Percentiles rank a stretch among this genome's conserved stretches.
These are phyloP conservation scores for Cherax quadricarinatus DNA, from an alignment of 1,140 invertebrate genomes.

Conservation along the genomic window DNA sequence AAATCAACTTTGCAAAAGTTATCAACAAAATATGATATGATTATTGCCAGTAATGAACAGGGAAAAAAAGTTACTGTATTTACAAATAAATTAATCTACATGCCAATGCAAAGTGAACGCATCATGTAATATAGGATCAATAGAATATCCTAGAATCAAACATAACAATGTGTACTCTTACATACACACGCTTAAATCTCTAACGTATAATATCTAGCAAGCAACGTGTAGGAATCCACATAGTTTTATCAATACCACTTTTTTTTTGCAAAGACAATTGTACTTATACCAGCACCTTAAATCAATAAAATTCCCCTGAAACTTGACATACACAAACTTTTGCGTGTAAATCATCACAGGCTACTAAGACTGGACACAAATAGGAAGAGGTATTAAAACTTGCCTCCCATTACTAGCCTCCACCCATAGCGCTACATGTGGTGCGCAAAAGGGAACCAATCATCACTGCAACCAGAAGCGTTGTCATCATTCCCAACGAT, in stretches of 20 bases:
- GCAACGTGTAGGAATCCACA: constrained; percentile 63
- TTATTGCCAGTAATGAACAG: constrained; percentile 56
- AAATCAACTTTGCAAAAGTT: constrained; percentile 26
- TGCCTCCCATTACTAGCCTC: constrained; percentile 23
- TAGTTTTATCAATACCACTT: constrained; percentile 64
- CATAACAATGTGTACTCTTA: constrained; percentile 57
- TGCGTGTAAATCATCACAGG: constrained; percentile 60
- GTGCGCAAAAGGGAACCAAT: not conserved
- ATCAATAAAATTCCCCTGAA: constrained; percentile 62
- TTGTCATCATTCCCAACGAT: not conserved
- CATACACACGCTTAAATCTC: constrained; percentile 66
- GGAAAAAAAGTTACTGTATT: constrained; percentile 48
- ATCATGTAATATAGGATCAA: constrained; percentile 43
- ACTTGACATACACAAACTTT: constrained; percentile 45
- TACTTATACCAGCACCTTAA: constrained; percentile 69
- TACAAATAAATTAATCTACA: constrained; percentile 66
- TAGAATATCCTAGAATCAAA: constrained; percentile 66
- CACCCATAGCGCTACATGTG: not conserved
- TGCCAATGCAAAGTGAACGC: constrained; percentile 45
- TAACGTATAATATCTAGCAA: constrained; percentile 71
- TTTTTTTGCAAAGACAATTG: constrained; percentile 65
- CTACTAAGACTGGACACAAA: constrained; percentile 59
- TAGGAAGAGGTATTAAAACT: constrained; percentile 51
- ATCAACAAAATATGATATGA: constrained; percentile 40
- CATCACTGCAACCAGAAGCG: not conserved